Conservation (phyloP, 2,113 vertebrate species). For the Oreochromis aureus region DNA sequence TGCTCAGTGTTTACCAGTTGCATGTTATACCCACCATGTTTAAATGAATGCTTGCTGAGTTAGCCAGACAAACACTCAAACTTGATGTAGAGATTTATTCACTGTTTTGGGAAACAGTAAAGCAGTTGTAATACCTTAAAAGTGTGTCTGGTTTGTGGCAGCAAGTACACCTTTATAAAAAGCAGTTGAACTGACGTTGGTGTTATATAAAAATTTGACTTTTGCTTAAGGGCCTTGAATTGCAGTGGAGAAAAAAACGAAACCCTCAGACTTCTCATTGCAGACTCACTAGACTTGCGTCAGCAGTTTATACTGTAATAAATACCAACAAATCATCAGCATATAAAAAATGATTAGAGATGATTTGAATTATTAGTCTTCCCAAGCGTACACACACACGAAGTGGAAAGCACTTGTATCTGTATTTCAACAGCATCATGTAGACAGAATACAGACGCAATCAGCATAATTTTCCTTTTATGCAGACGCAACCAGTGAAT, state of each 20-base stretch:
- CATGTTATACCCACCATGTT: not conserved
- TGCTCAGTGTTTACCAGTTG: not conserved
- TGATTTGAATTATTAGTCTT: not conserved
- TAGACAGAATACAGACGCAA: not conserved
- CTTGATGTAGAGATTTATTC: not conserved
- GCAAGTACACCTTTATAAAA: not conserved
- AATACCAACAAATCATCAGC: not conserved
- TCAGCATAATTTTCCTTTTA: not conserved
- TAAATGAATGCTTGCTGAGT: not conserved
- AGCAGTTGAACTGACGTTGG: not conserved
- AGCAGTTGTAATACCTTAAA: not conserved
- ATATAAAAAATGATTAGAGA: not conserved
- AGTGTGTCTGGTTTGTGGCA: not conserved
- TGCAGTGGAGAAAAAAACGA: not conserved
- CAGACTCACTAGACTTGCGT: not conserved
- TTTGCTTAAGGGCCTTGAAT: not conserved
- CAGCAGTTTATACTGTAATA: not conserved
- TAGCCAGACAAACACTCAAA: not conserved
- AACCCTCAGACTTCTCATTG: not conserved
- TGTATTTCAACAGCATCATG: not conserved
- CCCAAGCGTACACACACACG: not conserved
- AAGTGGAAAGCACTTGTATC: not conserved
- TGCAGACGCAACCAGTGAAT: not conserved
- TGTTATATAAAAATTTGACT: not conserved
- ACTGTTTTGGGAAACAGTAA: not conserved